phyloP scores from a whole-genome alignment of 2,113 vertebrate species.

The Sakesphorus luctuosus region DNA sequence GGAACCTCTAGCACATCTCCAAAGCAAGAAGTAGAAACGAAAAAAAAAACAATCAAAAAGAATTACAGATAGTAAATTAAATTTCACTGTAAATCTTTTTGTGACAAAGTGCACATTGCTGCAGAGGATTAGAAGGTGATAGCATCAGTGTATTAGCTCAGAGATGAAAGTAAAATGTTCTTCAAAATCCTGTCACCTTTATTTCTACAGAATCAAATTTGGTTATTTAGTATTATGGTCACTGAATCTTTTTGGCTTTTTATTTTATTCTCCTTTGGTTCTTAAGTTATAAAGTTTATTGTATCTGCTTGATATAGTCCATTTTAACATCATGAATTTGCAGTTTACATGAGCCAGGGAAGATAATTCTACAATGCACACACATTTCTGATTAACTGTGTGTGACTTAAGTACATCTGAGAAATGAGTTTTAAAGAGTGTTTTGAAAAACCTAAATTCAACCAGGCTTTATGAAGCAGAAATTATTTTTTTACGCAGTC shows the following conservation, averaged over 20 bases:
- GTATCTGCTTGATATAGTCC: constrained; percentile 43
- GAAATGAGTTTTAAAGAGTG: constrained; percentile 56
- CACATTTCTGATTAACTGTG: constrained; percentile 66
- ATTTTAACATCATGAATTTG: constrained; percentile 59
- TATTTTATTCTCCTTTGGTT: constrained; percentile 46
- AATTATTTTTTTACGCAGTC: not conserved
- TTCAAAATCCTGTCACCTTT: constrained; percentile 43
- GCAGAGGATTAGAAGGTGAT: constrained; percentile 55
- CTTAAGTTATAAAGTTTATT: constrained; percentile 54
- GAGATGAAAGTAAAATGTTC: constrained; percentile 58
- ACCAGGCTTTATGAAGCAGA: constrained; percentile 10
- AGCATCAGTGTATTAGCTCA: constrained; percentile 37
- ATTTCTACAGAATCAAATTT: constrained; percentile 28
- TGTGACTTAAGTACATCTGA: constrained; percentile 66
- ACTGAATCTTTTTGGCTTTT: not conserved
- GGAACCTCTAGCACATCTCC: not conserved
- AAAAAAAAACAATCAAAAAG: not conserved
- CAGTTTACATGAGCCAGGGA: constrained; percentile 56
- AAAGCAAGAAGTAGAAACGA: not conserved
- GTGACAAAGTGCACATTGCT: constrained; percentile 55
- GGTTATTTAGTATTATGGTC: constrained; percentile 21
- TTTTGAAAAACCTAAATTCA: constrained; percentile 59
- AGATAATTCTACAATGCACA: constrained; percentile 64
- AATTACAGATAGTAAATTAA: constrained; percentile 37
- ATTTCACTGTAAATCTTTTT: constrained; percentile 36